phyloP scores from a whole-genome alignment of 2,797 vertebrate genomes.

The Percopsis omiscomaycus region DNA sequence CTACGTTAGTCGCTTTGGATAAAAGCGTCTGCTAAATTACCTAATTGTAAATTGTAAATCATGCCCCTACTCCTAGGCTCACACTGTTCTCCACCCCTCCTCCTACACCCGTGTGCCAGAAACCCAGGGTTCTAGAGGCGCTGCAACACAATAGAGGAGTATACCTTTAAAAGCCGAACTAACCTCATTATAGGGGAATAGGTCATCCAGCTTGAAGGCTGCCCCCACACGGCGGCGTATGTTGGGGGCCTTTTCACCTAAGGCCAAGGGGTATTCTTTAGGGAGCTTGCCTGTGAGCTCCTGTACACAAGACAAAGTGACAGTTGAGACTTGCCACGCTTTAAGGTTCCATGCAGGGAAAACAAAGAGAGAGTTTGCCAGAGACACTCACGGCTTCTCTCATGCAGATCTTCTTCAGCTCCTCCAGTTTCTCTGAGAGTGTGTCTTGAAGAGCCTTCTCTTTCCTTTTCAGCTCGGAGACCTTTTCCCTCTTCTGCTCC shows the following conservation, averaged over 20 bases:
- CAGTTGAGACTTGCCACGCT: constrained; percentile 1
- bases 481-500: constrained; percentile 93
- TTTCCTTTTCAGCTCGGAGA: constrained; percentile 90
- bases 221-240: constrained; percentile 88
- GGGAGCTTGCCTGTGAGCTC: constrained; percentile 91
- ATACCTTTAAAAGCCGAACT: constrained; percentile 7
- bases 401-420: constrained; percentile 92
- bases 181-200: constrained; percentile 86
- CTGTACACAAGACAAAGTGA: constrained; percentile 66
- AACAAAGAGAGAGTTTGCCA: background rate
- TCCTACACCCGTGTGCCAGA: too few species aligned
- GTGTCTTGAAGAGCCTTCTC: constrained; percentile 87
- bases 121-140: too few species aligned
- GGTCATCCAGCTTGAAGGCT: constrained; percentile 88
- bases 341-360: background rate
- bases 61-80: too few species aligned
- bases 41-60: too few species aligned
- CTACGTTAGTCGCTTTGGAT: too few species aligned
- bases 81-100: too few species aligned
- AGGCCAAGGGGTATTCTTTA: constrained; percentile 87
- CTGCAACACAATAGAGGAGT: constrained; percentile 13
- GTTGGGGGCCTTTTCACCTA: constrained; percentile 87
- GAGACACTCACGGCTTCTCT: constrained; percentile 88
- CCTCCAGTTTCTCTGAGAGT: constrained; percentile 86
- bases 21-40: too few species aligned